phyloP scores from a whole-genome alignment of 2,888 invertebrate species.

The Phaonia tiefii region DNA sequence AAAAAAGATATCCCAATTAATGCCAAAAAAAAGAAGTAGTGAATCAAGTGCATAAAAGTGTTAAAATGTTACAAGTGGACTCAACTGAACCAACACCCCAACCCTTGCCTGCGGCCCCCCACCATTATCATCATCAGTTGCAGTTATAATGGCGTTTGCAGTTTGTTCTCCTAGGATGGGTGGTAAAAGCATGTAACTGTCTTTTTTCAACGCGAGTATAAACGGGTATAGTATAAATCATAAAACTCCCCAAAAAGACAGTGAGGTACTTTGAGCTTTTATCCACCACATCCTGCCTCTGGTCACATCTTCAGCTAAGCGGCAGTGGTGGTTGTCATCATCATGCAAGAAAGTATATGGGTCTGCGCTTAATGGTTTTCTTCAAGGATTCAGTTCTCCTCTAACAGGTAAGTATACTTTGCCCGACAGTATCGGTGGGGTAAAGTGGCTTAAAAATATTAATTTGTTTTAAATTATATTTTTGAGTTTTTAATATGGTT shows the following conservation, averaged over 20 bases:
- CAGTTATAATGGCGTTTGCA: background rate
- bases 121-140: background rate
- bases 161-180: background rate
- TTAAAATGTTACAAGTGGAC: background rate
- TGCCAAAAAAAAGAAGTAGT: background rate
- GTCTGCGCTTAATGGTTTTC: background rate
- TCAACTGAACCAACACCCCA: background rate
- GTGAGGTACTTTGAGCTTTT: slow-evolving; percentile 75
- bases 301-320: too few relatives aligned
- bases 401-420: slow-evolving; percentile 82
- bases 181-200: slow-evolving; percentile 73
- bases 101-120: background rate
- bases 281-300: slow-evolving; percentile 22
- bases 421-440: slow-evolving; percentile 83
- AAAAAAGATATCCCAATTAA: slow-evolving; percentile 13
- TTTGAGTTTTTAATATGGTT: slow-evolving; percentile 70
- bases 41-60: slow-evolving; percentile 14
- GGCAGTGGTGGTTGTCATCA: too few relatives aligned
- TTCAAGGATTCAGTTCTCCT: background rate
- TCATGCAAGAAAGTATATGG: too few relatives aligned
- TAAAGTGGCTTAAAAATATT: slow-evolving; percentile 74
- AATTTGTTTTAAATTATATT: slow-evolving; percentile 62
- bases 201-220: slow-evolving; percentile 62
- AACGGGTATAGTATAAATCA: slow-evolving; percentile 56
- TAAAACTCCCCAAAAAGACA: slow-evolving; percentile 69